Base-by-base conservation (phyloP, 2,797 vertebrate species). In the Trematocara caparti region DNA sequence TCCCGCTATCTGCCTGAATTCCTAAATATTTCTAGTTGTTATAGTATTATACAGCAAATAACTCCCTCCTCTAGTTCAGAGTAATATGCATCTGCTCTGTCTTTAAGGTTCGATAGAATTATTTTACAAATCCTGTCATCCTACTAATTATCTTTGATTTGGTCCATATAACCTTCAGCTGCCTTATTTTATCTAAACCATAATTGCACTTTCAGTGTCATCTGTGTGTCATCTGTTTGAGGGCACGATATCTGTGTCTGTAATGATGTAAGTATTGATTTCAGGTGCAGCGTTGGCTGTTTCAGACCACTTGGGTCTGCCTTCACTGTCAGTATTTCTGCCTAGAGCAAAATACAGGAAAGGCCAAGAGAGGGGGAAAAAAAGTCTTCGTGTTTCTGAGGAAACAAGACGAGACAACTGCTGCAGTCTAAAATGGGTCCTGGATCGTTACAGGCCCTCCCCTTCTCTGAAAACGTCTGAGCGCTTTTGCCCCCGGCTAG, bases 261-360 rank as follows among this genome's bases (percentile, higher is more conserved):
- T 92, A 91, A 94, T 92, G 84, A 89, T 48, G 79, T 94, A 78
- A 93, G 90, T 90, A 94, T 94, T 36, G 92, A 94, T 93, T 71
- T 90, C 40, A 71, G 79, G 82, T 47, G 53, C 76, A 64, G 76
- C 62, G 73, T 81, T 83, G 84, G 53, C 83, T 73, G 64, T 82
- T 87, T 90, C 74, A 83, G 90, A 71, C 79, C 73, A 51, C 83
- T 77, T 43, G 50, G 36, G 55, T 51, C 21, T 69, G 57, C 79
- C 78, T 81, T 87, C 79, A 83, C 86, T 85, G 88, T 92, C 85
- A 91, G 89, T 79, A 85, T 92, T 89, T 89, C 79, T 87, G 85
- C 91, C 73, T 47, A 43, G 81, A 88, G 89, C 79, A 6, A 79
- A 89, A 89, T 84, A 62, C 82, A 87, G 79, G 66, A 87, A 84